Evolutionary conservation across 2,888 invertebrate species (phyloP).

Genomic region (Scaptomyza caliginosa): DNA sequence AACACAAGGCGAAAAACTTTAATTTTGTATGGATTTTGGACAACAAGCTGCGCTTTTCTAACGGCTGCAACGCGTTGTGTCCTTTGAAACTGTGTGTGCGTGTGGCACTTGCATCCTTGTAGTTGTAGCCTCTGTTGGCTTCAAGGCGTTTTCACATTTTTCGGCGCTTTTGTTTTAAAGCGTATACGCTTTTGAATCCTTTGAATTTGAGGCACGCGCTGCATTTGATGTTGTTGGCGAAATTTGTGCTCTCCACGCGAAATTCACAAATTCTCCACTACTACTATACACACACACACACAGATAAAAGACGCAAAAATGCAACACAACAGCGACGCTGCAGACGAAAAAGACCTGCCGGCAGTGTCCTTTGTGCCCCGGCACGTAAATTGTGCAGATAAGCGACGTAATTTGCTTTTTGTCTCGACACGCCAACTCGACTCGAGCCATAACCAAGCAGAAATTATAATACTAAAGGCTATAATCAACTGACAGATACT

Average conservation of each 20-base stretch:
- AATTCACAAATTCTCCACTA: constrained; percentile 62
- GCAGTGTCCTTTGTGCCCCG: constrained; percentile 46
- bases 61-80: constrained; percentile 37
- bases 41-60: constrained; percentile 45
- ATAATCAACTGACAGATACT: constrained; percentile 2
- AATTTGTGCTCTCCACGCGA: constrained; percentile 59
- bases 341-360: constrained; percentile 27
- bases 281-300: constrained; percentile 11
- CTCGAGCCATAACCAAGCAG: constrained; percentile 30
- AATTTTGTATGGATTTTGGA: constrained; percentile 58
- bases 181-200: constrained; percentile 67
- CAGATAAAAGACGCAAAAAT: constrained; percentile 59
- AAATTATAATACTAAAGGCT: background rate
- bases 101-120: constrained; percentile 22
- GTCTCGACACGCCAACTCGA: constrained; percentile 40
- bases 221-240: constrained; percentile 68
- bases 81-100: constrained; percentile 23
- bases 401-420: constrained; percentile 61
- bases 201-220: constrained; percentile 61
- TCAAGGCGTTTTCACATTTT: constrained; percentile 52
- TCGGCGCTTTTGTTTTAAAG: constrained; percentile 60
- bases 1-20: constrained; percentile 52
- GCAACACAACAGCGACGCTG: constrained; percentile 35
- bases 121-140: constrained; percentile 25
- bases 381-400: constrained; percentile 64